Evolutionary conservation across 2,888 invertebrate species (phyloP).

Genomic region (Eurytoma adleriae): DNA sequence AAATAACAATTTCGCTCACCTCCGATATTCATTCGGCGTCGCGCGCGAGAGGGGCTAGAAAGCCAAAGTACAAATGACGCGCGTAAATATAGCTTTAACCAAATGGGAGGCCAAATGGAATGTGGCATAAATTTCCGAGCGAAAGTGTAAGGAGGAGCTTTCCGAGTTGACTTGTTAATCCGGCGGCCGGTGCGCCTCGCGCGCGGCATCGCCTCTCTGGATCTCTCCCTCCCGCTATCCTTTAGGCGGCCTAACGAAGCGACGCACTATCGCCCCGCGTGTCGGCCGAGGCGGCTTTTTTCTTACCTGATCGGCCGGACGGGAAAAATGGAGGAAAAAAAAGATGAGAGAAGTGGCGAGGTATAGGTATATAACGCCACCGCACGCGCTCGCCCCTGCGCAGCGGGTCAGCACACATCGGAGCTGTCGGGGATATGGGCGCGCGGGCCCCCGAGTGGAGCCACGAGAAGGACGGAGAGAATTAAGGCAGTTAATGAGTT

Average conservation of each 20-base stretch:
- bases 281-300: slow-evolving; percentile 75
- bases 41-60: too few relatives aligned
- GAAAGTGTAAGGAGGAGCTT: slow-evolving; percentile 1
- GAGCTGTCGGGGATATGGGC: slow-evolving; percentile 5
- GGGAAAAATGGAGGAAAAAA: neutral
- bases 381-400: slow-evolving; percentile 18
- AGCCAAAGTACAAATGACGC: too few relatives aligned
- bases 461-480: slow-evolving; percentile 44
- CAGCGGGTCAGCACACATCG: slow-evolving; percentile 24
- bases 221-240: slow-evolving; percentile 57
- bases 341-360: neutral
- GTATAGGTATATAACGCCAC: neutral
- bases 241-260: slow-evolving; percentile 67
- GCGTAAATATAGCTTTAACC: too few relatives aligned
- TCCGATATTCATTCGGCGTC: too few relatives aligned
- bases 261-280: slow-evolving; percentile 74
- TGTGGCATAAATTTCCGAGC: neutral
- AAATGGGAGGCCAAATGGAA: neutral
- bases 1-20: neutral
- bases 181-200: slow-evolving; percentile 52
- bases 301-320: slow-evolving; percentile 69
- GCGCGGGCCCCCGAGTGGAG: neutral
- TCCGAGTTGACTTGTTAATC: slow-evolving; percentile 61
- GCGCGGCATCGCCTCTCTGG: neutral
- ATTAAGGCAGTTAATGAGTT: slow-evolving; percentile 72